Evolutionary conservation across 1,140 invertebrate species (phyloP).

Genomic region (Pollicipes pollicipes): DNA sequence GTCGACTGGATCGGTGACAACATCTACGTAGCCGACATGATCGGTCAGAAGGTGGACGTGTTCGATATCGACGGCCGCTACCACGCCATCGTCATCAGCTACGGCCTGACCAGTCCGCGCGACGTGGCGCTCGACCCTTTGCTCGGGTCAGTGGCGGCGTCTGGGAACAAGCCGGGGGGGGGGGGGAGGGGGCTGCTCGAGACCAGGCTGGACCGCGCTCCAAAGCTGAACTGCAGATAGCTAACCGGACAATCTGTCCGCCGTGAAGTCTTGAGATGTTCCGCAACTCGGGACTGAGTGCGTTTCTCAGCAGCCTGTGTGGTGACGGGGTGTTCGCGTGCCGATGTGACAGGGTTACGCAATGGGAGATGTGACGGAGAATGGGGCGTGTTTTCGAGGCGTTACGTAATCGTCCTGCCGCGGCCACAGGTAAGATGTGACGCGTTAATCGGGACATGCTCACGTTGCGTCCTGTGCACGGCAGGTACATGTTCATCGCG

Average conservation of each 20-base stretch:
- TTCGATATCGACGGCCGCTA: conserved; percentile 66
- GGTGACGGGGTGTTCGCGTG: no score
- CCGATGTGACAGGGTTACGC: no score
- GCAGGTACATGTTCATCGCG: conserved; percentile 70
- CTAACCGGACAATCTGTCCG: no score
- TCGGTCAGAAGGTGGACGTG: conserved; percentile 82
- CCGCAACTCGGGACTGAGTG: no score
- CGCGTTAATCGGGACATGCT: no score
- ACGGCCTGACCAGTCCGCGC: conserved; percentile 72
- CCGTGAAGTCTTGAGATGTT: no score
- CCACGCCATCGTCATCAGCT: conserved; percentile 74
- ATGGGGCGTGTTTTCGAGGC: no score
- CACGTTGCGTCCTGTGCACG: conserved; percentile 18
- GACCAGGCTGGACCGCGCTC: no score
- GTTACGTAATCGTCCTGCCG: no score
- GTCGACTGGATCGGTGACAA: conserved; percentile 96
- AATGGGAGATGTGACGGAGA: no score
- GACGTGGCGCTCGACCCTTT: conserved; percentile 45
- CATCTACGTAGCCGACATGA: conserved; percentile 80
- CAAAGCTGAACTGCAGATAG: background rate
- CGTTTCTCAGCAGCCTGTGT: no score
- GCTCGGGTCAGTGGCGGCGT: background rate
- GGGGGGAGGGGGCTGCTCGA: background rate
- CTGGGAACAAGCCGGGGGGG: background rate
- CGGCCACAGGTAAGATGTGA: no score